Evolutionary conservation across 1,140 invertebrate species (phyloP).

Genomic region (Aplysia californica): DNA sequence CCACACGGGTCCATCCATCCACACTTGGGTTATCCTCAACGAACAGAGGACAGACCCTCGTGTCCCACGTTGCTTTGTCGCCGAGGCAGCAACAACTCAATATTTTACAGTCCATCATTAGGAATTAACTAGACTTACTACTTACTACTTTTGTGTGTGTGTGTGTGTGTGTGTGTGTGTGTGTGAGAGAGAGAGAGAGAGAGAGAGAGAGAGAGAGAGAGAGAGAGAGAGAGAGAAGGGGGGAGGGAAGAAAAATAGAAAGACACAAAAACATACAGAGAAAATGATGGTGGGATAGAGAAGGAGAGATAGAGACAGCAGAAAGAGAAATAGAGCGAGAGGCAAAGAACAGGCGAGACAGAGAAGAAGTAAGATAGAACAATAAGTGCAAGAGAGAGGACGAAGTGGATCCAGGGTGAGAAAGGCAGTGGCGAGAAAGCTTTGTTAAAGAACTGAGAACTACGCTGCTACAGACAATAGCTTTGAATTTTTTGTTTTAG

Average conservation of each 20-base stretch:
- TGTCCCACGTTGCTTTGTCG: background rate
- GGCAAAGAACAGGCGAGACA: background rate
- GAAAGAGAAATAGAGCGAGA: background rate
- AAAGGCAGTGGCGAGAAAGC: background rate
- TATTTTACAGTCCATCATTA: too few species aligned
- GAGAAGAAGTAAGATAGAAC: background rate
- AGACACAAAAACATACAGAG: too few species aligned
- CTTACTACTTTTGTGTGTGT: too few species aligned
- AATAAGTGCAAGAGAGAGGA: background rate
- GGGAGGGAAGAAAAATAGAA: background rate
- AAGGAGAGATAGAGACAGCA: background rate
- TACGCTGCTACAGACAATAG: too few species aligned
- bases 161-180: background rate
- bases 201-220: background rate
- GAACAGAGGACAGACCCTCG: background rate
- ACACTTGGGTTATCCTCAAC: too few species aligned
- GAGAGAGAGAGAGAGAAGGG: background rate
- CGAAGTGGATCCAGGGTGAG: background rate
- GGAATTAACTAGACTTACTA: too few species aligned
- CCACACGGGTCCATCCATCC: too few species aligned
- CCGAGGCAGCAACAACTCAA: too few species aligned
- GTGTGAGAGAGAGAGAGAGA: background rate
- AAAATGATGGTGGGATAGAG: background rate
- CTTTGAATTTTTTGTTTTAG: too few species aligned
- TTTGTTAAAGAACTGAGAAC: too few species aligned